Conservation (phyloP, 2,888 invertebrate genomes). For the Synanthedon tipuliformis region DNA sequence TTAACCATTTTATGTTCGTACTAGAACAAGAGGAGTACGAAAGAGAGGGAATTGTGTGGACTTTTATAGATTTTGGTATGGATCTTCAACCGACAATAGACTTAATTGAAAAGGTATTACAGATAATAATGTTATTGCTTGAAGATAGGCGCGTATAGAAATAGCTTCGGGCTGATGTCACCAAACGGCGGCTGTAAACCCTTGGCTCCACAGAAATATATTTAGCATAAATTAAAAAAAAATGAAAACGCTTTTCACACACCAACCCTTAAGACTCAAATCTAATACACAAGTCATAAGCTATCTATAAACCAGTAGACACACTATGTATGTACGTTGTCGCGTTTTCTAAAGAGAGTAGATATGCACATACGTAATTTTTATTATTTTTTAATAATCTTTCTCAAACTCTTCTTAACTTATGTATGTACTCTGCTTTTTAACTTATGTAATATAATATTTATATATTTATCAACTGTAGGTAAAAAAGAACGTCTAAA, state of each 20-base stretch:
- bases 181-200: background rate
- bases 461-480: too few species aligned
- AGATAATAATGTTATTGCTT: slow-evolving; percentile 31
- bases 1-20: slow-evolving; percentile 97
- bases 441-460: too few species aligned
- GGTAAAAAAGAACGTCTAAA: background rate
- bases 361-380: too few species aligned
- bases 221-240: background rate
- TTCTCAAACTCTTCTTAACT: too few species aligned
- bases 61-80: slow-evolving; percentile 95
- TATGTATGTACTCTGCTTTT: too few species aligned
- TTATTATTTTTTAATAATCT: too few species aligned
- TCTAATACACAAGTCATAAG: background rate
- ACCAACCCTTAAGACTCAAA: background rate
- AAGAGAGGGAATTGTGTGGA: slow-evolving; percentile 90
- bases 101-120: slow-evolving; percentile 87
- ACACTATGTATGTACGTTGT: background rate
- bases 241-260: background rate
- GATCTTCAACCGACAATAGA: slow-evolving; percentile 92
- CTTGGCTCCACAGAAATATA: background rate
- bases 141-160: slow-evolving; percentile 28
- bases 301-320: background rate
- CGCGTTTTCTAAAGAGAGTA: background rate
- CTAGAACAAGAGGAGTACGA: slow-evolving; percentile 96
- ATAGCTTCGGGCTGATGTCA: slow-evolving; percentile 40